Evolutionary conservation across 2,888 invertebrate species (phyloP).

Genomic region (Glyphotaelius pellucidus): DNA sequence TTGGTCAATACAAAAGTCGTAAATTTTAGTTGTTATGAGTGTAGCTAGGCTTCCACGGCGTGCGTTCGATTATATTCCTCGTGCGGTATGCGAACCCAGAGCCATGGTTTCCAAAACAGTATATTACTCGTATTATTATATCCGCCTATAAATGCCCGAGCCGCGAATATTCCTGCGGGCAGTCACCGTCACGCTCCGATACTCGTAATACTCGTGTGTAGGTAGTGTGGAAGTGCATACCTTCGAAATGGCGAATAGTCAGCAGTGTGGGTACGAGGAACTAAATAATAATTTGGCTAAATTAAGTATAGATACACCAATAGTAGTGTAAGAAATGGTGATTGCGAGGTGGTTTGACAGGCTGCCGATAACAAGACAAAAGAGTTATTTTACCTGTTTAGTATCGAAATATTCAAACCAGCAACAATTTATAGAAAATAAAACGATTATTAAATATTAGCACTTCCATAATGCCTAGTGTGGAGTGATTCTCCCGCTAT

Average conservation of each 20-base stretch:
- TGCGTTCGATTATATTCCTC: not conserved
- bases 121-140: not conserved
- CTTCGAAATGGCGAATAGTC: not conserved
- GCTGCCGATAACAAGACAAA: not conserved
- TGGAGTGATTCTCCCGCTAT: too few relatives aligned
- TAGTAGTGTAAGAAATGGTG: not conserved
- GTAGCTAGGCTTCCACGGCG: not conserved
- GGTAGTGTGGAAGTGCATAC: conserved; percentile 4
- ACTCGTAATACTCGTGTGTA: not conserved
- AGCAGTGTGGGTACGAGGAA: not conserved
- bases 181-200: conserved; percentile 47
- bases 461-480: not conserved
- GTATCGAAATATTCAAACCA: not conserved
- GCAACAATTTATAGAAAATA: not conserved
- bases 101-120: conserved; percentile 7
- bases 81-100: not conserved
- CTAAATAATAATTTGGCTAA: not conserved
- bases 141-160: conserved; percentile 43
- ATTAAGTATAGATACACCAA: not conserved
- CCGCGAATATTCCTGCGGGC: conserved; percentile 49
- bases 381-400: not conserved
- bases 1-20: too few relatives aligned
- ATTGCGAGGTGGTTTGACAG: not conserved
- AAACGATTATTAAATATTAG: not conserved
- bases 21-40: too few relatives aligned